Evolutionary conservation across 2,797 vertebrate genomes (phyloP).

Genomic region (Brachymystax lenok): DNA sequence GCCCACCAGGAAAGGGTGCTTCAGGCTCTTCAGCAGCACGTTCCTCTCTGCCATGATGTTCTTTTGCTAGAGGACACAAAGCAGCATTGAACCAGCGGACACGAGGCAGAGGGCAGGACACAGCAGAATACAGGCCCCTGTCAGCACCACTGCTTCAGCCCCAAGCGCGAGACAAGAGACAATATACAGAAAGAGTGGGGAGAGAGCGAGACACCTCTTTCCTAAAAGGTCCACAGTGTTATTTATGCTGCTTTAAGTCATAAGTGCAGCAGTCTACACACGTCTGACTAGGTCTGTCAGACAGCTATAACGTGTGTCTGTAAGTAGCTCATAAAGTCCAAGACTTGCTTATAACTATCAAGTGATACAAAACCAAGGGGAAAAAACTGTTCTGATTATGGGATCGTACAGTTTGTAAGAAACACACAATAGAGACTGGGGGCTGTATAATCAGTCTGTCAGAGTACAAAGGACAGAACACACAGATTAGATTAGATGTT

Average conservation of each 20-base stretch:
- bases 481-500: slow-evolving; percentile 69
- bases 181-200: slow-evolving; percentile 10
- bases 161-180: slow-evolving; percentile 10
- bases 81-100: slow-evolving; percentile 20
- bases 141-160: slow-evolving; percentile 8
- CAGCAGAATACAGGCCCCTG: slow-evolving; percentile 3
- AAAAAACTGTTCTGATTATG: background rate
- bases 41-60: slow-evolving; percentile 98
- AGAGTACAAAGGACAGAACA: slow-evolving; percentile 58
- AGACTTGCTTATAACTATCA: background rate
- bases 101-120: background rate
- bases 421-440: background rate
- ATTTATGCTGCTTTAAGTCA: background rate
- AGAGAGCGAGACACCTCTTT: background rate
- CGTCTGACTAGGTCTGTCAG: background rate
- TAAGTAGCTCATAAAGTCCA: background rate
- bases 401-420: background rate
- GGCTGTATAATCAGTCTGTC: slow-evolving; percentile 53
- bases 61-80: slow-evolving; percentile 81
- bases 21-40: slow-evolving; percentile 92
- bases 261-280: background rate
- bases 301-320: background rate
- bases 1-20: slow-evolving; percentile 93
- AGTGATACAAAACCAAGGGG: background rate
- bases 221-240: background rate